Percentiles rank a stretch among this genome's conserved stretches.
These are phyloP conservation scores for Hemitrygon akajei DNA, from an alignment of 2,797 vertebrate species.

Conservation along the genomic window DNA sequence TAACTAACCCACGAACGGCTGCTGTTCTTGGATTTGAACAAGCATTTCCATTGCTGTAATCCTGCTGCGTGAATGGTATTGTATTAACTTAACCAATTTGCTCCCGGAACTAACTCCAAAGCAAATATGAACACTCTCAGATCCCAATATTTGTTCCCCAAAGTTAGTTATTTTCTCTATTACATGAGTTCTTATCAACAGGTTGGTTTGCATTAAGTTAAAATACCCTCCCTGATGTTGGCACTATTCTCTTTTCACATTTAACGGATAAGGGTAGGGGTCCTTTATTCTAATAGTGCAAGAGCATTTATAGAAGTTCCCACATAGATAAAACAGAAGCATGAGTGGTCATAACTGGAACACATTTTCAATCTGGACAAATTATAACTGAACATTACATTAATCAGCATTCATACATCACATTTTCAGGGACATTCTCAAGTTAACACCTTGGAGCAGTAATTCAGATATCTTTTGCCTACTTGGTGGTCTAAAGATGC, in stretches of 20 bases:
- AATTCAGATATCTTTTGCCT: neutral
- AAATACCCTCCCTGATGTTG: neutral
- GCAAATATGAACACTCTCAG: neutral
- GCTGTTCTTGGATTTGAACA: too few species aligned
- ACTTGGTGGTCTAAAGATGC: neutral
- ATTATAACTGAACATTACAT: neutral
- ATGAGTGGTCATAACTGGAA: neutral
- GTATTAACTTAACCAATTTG: neutral
- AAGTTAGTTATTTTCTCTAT: neutral
- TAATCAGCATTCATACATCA: neutral
- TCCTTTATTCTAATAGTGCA: neutral
- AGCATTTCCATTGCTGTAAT: too few species aligned
- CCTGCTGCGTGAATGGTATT: too few species aligned
- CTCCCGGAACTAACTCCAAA: neutral
- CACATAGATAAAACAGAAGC: too few species aligned
- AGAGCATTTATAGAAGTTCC: neutral
- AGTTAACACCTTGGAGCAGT: neutral
- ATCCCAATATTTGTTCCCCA: neutral
- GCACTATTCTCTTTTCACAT: neutral
- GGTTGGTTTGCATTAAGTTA: neutral
- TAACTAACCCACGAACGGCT: too few species aligned
- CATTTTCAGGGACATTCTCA: neutral
- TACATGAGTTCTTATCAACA: neutral
- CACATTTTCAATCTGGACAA: neutral
- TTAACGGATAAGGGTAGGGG: neutral